Base-by-base conservation (phyloP, 2,888 invertebrate species). In the Hyalella azteca region DNA sequence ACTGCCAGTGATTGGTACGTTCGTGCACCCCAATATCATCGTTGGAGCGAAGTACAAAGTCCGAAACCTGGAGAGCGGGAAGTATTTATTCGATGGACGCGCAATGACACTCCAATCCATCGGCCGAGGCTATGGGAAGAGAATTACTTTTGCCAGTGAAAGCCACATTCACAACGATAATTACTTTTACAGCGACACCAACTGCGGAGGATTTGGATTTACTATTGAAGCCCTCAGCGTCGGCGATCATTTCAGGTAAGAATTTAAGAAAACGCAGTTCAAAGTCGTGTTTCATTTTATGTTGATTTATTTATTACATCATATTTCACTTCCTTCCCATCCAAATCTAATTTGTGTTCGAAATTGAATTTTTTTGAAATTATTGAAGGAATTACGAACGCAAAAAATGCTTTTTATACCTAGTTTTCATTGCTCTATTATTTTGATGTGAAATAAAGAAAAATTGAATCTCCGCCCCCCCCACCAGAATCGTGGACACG, bases 131-230 rank as follows among this genome's bases (percentile, higher is more conserved):
- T 94, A 93, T 86, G 93, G 93, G 40, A 93, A 93, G 87, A 90
- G 93, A 76, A 89, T 94, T 81, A 93, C 93, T 1, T 93, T 93
- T 88, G 90, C 80, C 15, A 91, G 91, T 3, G 90, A 92, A 85
- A 85, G 84, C 66, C 86, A 87, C 32, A 89, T 90, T 49, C 89
- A 92, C 66, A 93, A 92, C 88, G 90, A 91, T 83, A 92, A 93
- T 87, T 93, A 92, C 88, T 93, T 94, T 89, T 94, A 93, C 93
- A 92, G 93, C 36, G 94, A 94, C 88, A 93, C 93, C 45, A 89
- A 91, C 83, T 91, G 91, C 0, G 92, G 92, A 87, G 94, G 94
- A 77, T 93, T 91, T 87, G 92, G 91, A 45, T 93, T 94, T 87
- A 92, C 92, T 87, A 88, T 92, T 82, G 92, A 92, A 86, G 91